These are phyloP conservation scores for Apeltes quadracus DNA, from an alignment of 2,113 vertebrate species.

Conservation along the genomic window DNA sequence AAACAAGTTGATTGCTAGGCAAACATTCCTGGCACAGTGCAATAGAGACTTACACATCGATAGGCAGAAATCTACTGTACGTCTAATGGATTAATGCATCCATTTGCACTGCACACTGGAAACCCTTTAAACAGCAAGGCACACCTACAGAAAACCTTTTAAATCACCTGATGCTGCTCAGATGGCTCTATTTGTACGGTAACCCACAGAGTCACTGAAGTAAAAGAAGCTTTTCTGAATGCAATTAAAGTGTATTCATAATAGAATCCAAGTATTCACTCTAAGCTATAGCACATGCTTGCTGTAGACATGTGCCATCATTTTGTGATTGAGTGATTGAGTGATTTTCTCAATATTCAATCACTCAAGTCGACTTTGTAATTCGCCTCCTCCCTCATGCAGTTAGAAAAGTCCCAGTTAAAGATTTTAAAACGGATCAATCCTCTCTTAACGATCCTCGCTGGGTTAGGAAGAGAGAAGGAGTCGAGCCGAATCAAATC, in stretches of 20 bases:
- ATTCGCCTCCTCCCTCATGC: constrained; percentile 21
- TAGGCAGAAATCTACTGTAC: neutral
- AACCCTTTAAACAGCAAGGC: constrained; percentile 18
- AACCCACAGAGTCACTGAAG: neutral
- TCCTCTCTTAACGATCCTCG: constrained; percentile 12
- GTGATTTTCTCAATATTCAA: constrained; percentile 9
- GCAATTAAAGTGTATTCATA: constrained; percentile 6
- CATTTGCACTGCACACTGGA: neutral
- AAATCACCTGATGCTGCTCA: constrained; percentile 20
- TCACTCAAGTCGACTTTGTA: constrained; percentile 27
- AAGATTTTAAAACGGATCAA: constrained; percentile 2
- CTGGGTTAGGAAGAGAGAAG: neutral
- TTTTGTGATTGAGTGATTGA: constrained; percentile 5
- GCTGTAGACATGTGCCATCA: neutral
- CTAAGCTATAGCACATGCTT: neutral
- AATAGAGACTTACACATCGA: neutral
- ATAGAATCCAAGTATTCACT: neutral
- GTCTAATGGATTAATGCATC: constrained; percentile 7
- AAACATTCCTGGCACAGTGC: constrained; percentile 18
- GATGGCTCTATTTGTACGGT: neutral
- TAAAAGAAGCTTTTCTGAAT: neutral
- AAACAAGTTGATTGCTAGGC: constrained; percentile 9
- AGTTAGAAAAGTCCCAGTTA: constrained; percentile 24
- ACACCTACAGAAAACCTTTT: constrained; percentile 14
- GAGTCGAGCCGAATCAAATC: constrained; percentile 13